phyloP scores from a whole-genome alignment of 2,113 vertebrate genomes.

The Paramormyrops kingsleyae region DNA sequence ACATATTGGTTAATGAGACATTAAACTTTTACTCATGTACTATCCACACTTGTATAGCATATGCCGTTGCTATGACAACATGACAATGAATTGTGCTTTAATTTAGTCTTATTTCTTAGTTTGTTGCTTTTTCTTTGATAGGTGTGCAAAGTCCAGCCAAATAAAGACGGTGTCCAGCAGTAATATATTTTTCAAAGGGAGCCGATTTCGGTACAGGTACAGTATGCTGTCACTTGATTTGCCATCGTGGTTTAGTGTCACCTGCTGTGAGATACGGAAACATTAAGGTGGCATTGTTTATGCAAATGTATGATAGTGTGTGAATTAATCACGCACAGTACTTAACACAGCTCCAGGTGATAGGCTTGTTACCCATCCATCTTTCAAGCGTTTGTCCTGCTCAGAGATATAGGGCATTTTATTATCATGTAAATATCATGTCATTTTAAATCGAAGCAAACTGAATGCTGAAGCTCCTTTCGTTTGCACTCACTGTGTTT shows the following conservation, averaged over 20 bases:
- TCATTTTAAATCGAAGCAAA: background rate
- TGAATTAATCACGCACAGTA: background rate
- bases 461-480: background rate
- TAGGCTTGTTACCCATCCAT: background rate
- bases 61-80: background rate
- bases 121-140: slow-evolving; percentile 48
- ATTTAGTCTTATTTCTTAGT: background rate
- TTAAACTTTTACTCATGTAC: background rate
- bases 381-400: background rate
- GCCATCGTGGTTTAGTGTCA: background rate
- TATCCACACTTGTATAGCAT: background rate
- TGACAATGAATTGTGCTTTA: background rate
- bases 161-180: slow-evolving; percentile 97
- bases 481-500: background rate
- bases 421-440: background rate
- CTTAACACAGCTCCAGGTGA: background rate
- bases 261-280: background rate
- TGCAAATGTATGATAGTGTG: background rate
- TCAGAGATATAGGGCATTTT: background rate
- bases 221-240: slow-evolving; percentile 29
- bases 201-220: slow-evolving; percentile 96
- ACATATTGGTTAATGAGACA: background rate
- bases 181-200: slow-evolving; percentile 98
- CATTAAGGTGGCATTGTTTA: background rate
- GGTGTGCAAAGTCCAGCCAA: slow-evolving; percentile 97